phyloP scores from a whole-genome alignment of 1,140 invertebrate species.

The Ceratina japonica region DNA sequence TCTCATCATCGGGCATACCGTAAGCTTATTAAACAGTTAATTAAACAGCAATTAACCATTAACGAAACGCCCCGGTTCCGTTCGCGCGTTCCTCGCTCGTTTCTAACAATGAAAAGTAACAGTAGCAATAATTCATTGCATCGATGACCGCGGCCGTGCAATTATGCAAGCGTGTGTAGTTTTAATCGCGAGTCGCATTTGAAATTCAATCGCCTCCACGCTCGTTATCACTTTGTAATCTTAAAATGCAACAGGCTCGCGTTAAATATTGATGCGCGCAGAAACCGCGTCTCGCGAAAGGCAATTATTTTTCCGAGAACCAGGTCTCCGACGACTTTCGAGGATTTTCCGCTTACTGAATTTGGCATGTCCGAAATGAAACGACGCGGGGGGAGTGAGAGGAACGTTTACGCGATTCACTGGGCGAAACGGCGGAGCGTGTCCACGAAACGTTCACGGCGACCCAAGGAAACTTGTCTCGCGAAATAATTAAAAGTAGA shows the following conservation, averaged over 20 bases:
- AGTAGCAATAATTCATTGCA: neutral
- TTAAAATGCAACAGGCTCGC: neutral
- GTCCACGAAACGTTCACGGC: constrained; percentile 16
- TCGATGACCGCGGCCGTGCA: neutral
- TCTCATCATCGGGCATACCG: constrained; percentile 1
- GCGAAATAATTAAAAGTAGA: constrained; percentile 44
- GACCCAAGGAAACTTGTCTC: neutral
- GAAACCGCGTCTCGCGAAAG: neutral
- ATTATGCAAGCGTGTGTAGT: neutral
- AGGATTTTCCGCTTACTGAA: too few relatives aligned
- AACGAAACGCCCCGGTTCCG: neutral
- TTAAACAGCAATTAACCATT: constrained; percentile 23
- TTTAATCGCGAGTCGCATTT: neutral
- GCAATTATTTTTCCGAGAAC: too few relatives aligned
- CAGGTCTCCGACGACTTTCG: too few relatives aligned
- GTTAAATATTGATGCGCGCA: neutral
- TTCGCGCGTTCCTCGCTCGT: neutral
- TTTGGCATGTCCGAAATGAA: too few relatives aligned
- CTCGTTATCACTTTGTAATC: neutral
- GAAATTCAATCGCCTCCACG: neutral
- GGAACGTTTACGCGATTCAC: neutral
- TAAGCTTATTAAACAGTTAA: constrained; percentile 55
- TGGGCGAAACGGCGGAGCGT: neutral
- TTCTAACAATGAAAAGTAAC: neutral
- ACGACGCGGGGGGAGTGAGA: neutral